Base-by-base conservation (phyloP, 2,113 vertebrate species). In the Hiodon alosoides region DNA sequence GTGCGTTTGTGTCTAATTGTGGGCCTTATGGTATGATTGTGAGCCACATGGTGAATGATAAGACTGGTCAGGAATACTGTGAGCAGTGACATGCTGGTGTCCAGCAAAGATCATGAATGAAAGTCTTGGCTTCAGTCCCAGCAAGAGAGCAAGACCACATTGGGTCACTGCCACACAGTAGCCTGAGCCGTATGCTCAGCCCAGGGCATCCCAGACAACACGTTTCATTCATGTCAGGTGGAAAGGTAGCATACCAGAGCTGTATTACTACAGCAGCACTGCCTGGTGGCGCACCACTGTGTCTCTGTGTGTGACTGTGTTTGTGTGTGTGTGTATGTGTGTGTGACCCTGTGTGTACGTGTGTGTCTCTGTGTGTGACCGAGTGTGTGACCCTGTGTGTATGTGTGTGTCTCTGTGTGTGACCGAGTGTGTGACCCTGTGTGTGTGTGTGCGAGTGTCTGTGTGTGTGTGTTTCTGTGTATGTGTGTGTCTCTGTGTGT, bases 101-200 rank as follows among this genome's bases (percentile, higher is more conserved):
- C 79, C 83, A 81, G 83, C 83, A 79, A 79, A 84, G 82, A 84
- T 86, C 86, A 82, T 89, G 84, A 91, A 89, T 86, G 88, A 88
- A 79, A 86, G 83, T 85, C 47, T 13, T 73, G 79, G 84, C 79
- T 83, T 85, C 75, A 74, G 77, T 79, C 83, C 77, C 64, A 69
- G 73, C 74, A 79, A 85, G 48, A 16, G 31, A 77, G 83, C 78
- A 79, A 61, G 46, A 16, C 11, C 52, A 16, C 80, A 75, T 75
- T 46, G 54, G 31, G 71, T 78, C 80, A 81, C 69, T 47, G 4
- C 70, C 72, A 58, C 79, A 70, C 87, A 90, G 88, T 86, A 88
- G 88, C 82, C 47, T 72, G 53, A 76, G 76, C 85, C 88, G 87
- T 89, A 87, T 90, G 88, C 77, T 83, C 79, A 71, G 77, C 72